Base-by-base conservation (phyloP, 1,140 invertebrate species). In the Galendromus occidentalis region DNA sequence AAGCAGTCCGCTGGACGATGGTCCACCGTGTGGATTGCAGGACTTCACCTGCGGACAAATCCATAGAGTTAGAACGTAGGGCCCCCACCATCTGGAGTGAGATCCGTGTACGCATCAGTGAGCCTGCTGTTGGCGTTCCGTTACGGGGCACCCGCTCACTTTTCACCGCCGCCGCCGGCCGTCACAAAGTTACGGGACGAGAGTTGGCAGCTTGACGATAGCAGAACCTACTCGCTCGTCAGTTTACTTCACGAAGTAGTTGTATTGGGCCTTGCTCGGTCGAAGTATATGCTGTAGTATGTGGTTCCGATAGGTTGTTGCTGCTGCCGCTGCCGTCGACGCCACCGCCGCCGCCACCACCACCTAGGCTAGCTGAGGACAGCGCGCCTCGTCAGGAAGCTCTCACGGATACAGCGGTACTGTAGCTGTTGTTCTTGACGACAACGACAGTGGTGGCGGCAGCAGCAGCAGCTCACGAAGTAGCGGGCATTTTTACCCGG, bases 61-160 rank as follows among this genome's bases (percentile, higher is more conserved):
- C 33, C 33, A 39, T 39, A 9, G 33, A 9, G 33, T 39, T 39
- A 39, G 33, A 39, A 39, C 33, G 33, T 17, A 59, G 51, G 51
- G 51, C 25, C 51, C 51, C 33, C 51, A 33, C 51, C 51, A 59
- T 59, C 51, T 59, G 51, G 51, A 59, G 25, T 25, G 51, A 59
- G 51, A 59, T 59, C 51, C 51, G 51, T 59, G 51, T 59, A 59
- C 51, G 51, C 51, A 29, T 59, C 51, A 59, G 51, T 59, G 51
- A 25, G 33, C 25, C 51, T 25, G 22, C 51, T 25, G 51, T 17
- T 22, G 33, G 12, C 25, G 51, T 28, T 59, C 51, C 25, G 51
- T 59, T 33, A 39, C 33, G 33, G 33, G 33, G 33, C 33, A 39
- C 33, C 33, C 33, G 33, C 33, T 39, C 51, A 59, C 51, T 59